A percentile compares a stretch with the other conserved stretches of the same genome.
phyloP scores from a whole-genome alignment of 2,797 vertebrate species.

The Monodelphis domestica region DNA sequence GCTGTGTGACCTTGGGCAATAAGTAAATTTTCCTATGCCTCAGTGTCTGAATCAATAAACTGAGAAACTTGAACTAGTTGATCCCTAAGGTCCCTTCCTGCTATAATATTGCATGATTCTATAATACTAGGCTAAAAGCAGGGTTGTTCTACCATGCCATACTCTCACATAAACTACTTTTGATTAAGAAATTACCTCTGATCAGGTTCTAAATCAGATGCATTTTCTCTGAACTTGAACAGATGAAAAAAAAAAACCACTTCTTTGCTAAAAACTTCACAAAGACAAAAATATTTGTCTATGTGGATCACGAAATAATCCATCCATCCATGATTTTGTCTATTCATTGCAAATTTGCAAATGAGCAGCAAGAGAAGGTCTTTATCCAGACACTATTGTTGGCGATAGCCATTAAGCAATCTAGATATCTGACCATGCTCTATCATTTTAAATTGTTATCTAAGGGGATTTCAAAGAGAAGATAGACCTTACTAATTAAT shows the following conservation, averaged over 20 bases:
- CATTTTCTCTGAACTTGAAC: not conserved
- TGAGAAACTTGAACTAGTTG: not conserved
- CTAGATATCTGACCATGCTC: not conserved
- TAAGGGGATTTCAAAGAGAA: not conserved
- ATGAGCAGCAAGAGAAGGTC: not conserved
- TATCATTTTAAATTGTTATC: not conserved
- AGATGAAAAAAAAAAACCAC: not conserved
- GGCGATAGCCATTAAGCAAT: not conserved
- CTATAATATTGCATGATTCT: not conserved
- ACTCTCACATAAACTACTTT: not conserved
- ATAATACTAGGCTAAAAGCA: not conserved
- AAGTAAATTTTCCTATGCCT: not conserved
- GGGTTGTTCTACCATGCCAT: no score
- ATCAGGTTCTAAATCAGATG: not conserved
- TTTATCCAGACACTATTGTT: not conserved
- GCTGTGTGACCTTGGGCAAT: not conserved
- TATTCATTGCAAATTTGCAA: not conserved
- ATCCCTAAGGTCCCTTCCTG: not conserved
- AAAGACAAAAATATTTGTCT: not conserved
- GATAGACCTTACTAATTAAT: not conserved
- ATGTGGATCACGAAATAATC: not conserved
- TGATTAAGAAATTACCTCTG: not conserved
- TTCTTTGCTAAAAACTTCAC: not conserved
- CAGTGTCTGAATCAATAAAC: not conserved
- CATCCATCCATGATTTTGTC: not conserved